Conservation (phyloP, 2,888 invertebrate genomes). For the Apodemia mormo region DNA sequence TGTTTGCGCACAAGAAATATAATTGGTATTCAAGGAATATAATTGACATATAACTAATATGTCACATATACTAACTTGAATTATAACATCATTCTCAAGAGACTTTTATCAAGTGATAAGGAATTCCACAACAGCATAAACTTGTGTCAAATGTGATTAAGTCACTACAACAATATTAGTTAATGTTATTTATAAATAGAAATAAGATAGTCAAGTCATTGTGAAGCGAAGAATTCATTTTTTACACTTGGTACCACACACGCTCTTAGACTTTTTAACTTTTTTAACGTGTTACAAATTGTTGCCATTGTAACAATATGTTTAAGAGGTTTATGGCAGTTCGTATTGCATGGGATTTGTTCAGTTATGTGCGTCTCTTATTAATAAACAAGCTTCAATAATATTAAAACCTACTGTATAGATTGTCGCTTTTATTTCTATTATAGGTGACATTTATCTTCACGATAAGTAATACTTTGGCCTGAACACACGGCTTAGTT, state of each 20-base stretch:
- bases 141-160: slow-evolving; percentile 38
- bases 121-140: not conserved
- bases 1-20: no score
- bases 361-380: no score
- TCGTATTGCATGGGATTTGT: not conserved
- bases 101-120: not conserved
- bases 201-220: slow-evolving; percentile 39
- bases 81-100: not conserved
- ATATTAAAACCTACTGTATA: not conserved
- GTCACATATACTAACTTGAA: not conserved
- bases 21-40: no score
- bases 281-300: slow-evolving; percentile 19
- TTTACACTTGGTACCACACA: slow-evolving; percentile 35
- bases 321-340: slow-evolving; percentile 3
- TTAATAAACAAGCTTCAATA: not conserved
- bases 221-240: slow-evolving; percentile 30
- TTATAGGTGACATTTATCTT: no score
- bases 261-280: slow-evolving; percentile 30
- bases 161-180: slow-evolving; percentile 44
- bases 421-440: no score
- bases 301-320: slow-evolving; percentile 4
- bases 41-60: no score
- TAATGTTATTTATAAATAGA: slow-evolving; percentile 46
- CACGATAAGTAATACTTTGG: no score
- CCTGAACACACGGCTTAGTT: no score